Evolutionary conservation across 1,140 invertebrate genomes (phyloP).

Genomic region (Drosophila murphyi): DNA sequence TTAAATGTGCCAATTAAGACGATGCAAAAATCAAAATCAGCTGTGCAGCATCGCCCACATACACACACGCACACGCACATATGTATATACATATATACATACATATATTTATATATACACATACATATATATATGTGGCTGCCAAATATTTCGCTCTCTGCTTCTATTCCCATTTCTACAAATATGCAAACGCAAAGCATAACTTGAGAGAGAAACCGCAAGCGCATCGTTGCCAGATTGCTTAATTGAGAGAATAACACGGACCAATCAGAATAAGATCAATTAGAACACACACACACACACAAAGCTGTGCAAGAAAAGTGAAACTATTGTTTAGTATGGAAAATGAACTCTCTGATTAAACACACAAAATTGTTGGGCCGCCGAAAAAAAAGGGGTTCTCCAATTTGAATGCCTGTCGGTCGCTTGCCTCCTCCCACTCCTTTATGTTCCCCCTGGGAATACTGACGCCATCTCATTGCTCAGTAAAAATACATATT

Average conservation of each 20-base stretch:
- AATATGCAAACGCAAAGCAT: not conserved
- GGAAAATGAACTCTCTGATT: conserved; percentile 66
- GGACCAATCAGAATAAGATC: not conserved
- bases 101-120: not conserved
- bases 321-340: not conserved
- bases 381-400: conserved; percentile 14
- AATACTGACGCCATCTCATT: conserved; percentile 36
- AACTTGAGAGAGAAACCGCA: not conserved
- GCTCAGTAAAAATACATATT: conserved; percentile 67
- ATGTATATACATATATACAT: not conserved
- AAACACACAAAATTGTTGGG: conserved; percentile 56
- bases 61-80: not conserved
- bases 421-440: not conserved
- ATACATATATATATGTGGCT: not conserved
- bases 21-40: conserved; percentile 24
- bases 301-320: not conserved
- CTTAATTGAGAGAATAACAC: not conserved
- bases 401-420: not conserved
- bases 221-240: conserved; percentile 8
- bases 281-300: not conserved
- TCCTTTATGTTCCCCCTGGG: not conserved
- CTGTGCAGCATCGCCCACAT: conserved; percentile 2
- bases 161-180: no score
- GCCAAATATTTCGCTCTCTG: no score
- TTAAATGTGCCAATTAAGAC: conserved; percentile 69